Conservation (phyloP, 2,888 invertebrate species). For the Hartigia nigra region DNA sequence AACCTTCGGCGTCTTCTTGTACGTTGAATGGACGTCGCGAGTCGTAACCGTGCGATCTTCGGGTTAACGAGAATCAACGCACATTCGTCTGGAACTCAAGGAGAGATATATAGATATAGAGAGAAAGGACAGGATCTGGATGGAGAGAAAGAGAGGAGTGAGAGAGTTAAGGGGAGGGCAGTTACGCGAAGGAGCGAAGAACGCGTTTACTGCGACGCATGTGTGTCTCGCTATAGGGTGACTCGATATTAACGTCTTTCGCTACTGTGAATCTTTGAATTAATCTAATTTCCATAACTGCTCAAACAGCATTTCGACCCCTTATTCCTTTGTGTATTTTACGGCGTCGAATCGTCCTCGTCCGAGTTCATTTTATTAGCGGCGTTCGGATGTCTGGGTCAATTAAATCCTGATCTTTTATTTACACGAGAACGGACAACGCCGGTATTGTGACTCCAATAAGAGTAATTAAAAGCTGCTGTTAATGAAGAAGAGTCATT, state of each 20-base stretch:
- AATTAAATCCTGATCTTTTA: background rate
- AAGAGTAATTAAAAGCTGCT: background rate
- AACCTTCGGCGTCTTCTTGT: background rate
- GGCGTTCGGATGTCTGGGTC: background rate
- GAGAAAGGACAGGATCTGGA: slow-evolving; percentile 5
- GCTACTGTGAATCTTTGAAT: background rate
- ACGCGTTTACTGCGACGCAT: background rate
- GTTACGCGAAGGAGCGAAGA: background rate
- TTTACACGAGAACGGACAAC: background rate
- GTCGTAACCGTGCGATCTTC: slow-evolving; percentile 27
- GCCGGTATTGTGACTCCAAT: background rate
- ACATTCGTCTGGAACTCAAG: background rate
- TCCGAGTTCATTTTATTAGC: background rate
- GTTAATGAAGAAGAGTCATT: background rate
- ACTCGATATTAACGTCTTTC: background rate
- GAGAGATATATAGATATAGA: background rate
- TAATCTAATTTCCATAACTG: background rate
- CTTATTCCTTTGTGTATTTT: background rate
- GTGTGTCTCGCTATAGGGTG: background rate
- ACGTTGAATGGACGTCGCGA: background rate
- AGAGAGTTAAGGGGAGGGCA: background rate
- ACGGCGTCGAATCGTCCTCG: background rate
- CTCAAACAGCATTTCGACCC: background rate
- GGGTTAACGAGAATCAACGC: slow-evolving; percentile 35
- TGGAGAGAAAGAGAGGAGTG: background rate